Evolutionary conservation across 1,140 invertebrate species (phyloP).

Genomic region (Oryzaephilus surinamensis): DNA sequence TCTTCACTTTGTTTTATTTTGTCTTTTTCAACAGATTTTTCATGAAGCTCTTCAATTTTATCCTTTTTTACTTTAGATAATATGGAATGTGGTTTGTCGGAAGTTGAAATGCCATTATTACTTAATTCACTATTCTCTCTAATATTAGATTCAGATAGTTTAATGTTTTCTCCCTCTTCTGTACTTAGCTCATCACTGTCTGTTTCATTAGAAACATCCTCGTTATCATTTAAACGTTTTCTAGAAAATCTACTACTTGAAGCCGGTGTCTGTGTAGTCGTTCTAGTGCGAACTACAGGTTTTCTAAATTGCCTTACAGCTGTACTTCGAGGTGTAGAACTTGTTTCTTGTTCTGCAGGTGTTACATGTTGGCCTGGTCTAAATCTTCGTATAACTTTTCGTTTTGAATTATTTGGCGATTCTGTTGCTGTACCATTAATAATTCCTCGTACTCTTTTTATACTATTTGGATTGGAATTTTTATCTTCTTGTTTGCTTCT

Average conservation of each 20-base stretch:
- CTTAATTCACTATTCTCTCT: constrained; percentile 38
- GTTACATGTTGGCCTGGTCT: constrained; percentile 9
- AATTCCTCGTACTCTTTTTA: constrained; percentile 12
- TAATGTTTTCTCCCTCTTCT: constrained; percentile 43
- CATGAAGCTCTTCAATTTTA: constrained; percentile 13
- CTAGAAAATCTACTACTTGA: background rate
- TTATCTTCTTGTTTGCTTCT: constrained; percentile 16
- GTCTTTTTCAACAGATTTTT: constrained; percentile 19
- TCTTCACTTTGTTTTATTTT: constrained; percentile 5
- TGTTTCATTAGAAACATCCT: constrained; percentile 22
- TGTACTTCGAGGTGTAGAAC: too few species aligned
- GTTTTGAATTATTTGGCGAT: constrained; percentile 10
- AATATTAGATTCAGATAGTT: constrained; percentile 44
- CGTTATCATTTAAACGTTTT: background rate
- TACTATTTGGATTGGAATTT: constrained; percentile 12
- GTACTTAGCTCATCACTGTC: constrained; percentile 22
- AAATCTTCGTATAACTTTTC: constrained; percentile 23
- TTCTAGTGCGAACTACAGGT: background rate
- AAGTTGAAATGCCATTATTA: constrained; percentile 7
- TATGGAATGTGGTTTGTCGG: too few species aligned
- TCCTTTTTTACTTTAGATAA: too few species aligned
- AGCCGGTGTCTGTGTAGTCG: background rate
- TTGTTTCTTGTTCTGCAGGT: background rate
- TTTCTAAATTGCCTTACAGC: too few species aligned
- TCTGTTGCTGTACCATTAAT: constrained; percentile 7